These are phyloP conservation scores for Aphrophora alni DNA, from an alignment of 2,888 invertebrate genomes.

Conservation along the genomic window DNA sequence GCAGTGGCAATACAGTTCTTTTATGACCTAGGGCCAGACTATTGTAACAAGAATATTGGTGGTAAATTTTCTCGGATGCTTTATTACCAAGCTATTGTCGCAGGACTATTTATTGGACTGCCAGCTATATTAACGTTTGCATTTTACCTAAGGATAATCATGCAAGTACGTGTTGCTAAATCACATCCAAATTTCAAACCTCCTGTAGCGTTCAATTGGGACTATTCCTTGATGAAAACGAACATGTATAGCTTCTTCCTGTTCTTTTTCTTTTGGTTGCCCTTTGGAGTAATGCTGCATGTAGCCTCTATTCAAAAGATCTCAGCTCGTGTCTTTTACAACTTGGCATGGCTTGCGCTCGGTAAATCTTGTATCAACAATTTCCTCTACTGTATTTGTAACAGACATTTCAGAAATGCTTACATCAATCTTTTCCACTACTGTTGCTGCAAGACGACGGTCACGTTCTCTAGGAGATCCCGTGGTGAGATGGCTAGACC, in stretches of 20 bases:
- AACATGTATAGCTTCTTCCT: conserved; percentile 70
- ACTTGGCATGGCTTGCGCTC: conserved; percentile 72
- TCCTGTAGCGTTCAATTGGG: conserved; percentile 67
- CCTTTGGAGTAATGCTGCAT: conserved; percentile 68
- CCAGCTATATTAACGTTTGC: conserved; percentile 65
- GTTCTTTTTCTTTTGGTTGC: conserved; percentile 71
- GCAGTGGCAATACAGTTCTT: conserved; percentile 68
- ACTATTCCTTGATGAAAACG: conserved; percentile 66
- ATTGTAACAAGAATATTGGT: conserved; percentile 60
- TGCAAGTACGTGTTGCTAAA: conserved; percentile 61
- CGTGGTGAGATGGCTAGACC: conserved; percentile 61
- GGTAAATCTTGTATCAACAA: conserved; percentile 72
- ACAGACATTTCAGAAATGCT: conserved; percentile 72
- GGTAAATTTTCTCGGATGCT: conserved; percentile 60
- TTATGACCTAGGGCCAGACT: conserved; percentile 69
- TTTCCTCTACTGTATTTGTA: conserved; percentile 69
- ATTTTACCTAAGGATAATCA: conserved; percentile 61
- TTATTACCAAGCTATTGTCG: conserved; percentile 64
- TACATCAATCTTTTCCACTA: conserved; percentile 78
- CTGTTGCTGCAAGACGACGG: conserved; percentile 79
- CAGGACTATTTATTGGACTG: conserved; percentile 64
- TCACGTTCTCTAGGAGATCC: conserved; percentile 68
- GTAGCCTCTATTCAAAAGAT: conserved; percentile 61
- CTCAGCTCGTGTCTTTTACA: conserved; percentile 66
- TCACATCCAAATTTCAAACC: conserved; percentile 67